phyloP scores from a whole-genome alignment of 2,888 invertebrate species.

The Aelia acuminata region DNA sequence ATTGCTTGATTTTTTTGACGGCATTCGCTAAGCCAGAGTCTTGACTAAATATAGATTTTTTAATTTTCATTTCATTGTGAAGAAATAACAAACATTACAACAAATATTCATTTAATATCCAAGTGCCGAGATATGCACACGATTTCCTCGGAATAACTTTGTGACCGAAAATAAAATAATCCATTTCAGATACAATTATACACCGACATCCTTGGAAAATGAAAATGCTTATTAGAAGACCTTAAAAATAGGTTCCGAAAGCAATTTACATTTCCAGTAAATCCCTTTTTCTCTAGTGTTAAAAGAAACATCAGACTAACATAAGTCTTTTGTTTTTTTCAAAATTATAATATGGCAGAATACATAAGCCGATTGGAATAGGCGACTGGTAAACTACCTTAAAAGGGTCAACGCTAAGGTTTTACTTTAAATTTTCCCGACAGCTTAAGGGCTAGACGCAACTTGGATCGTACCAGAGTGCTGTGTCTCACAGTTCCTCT shows the following conservation, averaged over 20 bases:
- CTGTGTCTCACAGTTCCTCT: too few relatives aligned
- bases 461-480: too few relatives aligned
- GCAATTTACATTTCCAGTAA: neutral
- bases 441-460: too few relatives aligned
- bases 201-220: neutral
- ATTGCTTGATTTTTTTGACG: neutral
- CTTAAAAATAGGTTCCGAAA: neutral
- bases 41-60: too few relatives aligned
- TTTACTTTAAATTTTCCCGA: too few relatives aligned
- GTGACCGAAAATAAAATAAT: neutral
- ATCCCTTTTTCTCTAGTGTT: neutral
- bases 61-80: too few relatives aligned
- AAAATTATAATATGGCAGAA: too few relatives aligned
- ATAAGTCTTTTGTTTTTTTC: too few relatives aligned
- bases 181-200: neutral
- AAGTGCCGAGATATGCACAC: neutral
- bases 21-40: neutral
- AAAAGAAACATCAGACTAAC: neutral
- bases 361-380: too few relatives aligned
- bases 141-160: neutral
- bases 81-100: neutral
- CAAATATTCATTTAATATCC: neutral
- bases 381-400: too few relatives aligned
- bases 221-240: neutral
- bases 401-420: too few relatives aligned